These are phyloP conservation scores for Tigriopus californicus DNA, from an alignment of 2,888 invertebrate genomes.

Conservation along the genomic window DNA sequence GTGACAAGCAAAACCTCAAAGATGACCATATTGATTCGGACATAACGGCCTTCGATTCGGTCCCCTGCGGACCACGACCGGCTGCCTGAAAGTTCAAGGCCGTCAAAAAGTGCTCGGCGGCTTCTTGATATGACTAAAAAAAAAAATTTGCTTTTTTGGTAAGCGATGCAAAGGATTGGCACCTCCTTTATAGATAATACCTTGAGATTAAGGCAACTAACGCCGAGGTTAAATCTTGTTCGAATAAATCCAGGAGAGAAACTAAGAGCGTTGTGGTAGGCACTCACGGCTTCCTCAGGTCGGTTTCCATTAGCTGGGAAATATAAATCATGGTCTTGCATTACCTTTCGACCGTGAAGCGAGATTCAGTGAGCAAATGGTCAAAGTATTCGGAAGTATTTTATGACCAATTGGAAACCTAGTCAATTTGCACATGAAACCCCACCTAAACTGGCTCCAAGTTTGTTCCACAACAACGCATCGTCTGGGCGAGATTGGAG, in stretches of 20 bases:
- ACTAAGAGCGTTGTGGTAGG: constrained; percentile 75
- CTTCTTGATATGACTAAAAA: constrained; percentile 42
- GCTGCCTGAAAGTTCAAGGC: constrained; percentile 80
- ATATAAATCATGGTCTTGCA: too few species aligned
- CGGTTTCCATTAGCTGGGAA: constrained; percentile 64
- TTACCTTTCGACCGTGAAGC: too few species aligned
- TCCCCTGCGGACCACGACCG: constrained; percentile 37
- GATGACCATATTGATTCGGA: constrained; percentile 90
- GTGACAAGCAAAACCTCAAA: constrained; percentile 59
- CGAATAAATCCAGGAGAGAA: constrained; percentile 88
- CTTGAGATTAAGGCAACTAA: constrained; percentile 86
- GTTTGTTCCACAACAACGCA: constrained; percentile 84
- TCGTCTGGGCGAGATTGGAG: constrained; percentile 63
- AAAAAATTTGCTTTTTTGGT: background rate
- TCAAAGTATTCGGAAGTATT: too few species aligned
- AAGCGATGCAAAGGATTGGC: background rate
- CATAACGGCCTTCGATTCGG: constrained; percentile 34
- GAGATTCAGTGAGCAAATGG: too few species aligned
- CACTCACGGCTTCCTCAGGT: constrained; percentile 88
- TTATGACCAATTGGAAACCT: too few species aligned
- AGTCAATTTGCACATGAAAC: too few species aligned
- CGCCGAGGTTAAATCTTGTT: constrained; percentile 91
- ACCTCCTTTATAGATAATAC: constrained; percentile 24
- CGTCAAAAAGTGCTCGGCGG: constrained; percentile 80
- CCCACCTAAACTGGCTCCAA: constrained; percentile 56